These are phyloP conservation scores for Zaprionus obscuricornis DNA, from an alignment of 2,888 invertebrate species.

Conservation along the genomic window DNA sequence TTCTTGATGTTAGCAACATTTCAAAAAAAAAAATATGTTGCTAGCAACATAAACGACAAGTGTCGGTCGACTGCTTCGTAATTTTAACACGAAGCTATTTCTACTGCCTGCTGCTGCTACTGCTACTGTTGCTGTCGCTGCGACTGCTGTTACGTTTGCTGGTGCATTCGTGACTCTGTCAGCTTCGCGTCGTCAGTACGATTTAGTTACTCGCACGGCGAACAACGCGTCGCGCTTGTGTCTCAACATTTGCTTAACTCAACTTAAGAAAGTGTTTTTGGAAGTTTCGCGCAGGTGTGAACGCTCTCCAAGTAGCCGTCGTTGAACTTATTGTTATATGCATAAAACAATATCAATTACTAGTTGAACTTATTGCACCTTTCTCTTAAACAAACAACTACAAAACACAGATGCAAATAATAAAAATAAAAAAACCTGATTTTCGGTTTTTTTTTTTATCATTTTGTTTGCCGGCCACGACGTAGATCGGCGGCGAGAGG, in stretches of 20 bases:
- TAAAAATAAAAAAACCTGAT: conserved; percentile 44
- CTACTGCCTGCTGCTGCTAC: conserved; percentile 1
- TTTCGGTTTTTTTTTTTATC: no score
- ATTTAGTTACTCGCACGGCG: conserved; percentile 61
- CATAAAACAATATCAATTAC: conserved; percentile 12
- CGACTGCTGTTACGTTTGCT: conserved; percentile 23
- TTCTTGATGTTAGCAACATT: conserved; percentile 7
- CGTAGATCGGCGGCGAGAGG: conserved; percentile 43
- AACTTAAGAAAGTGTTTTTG: conserved; percentile 39
- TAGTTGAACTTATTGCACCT: not conserved
- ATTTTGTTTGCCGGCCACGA: not conserved
- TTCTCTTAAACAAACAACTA: not conserved
- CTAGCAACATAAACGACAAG: conserved; percentile 46
- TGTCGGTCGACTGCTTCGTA: conserved; percentile 11
- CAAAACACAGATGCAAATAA: not conserved
- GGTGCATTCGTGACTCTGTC: conserved; percentile 5
- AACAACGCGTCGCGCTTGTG: conserved; percentile 64
- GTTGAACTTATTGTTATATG: no score
- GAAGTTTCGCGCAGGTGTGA: conserved; percentile 49
- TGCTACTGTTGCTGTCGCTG: conserved; percentile 29
- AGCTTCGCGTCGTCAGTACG: conserved; percentile 57
- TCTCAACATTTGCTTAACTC: conserved; percentile 22
- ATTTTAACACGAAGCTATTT: conserved; percentile 23
- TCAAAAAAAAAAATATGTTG: conserved; percentile 29
- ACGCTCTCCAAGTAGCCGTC: conserved; percentile 16